phyloP scores from a whole-genome alignment of 2,888 invertebrate genomes.

The Lepidochrysops patricia region DNA sequence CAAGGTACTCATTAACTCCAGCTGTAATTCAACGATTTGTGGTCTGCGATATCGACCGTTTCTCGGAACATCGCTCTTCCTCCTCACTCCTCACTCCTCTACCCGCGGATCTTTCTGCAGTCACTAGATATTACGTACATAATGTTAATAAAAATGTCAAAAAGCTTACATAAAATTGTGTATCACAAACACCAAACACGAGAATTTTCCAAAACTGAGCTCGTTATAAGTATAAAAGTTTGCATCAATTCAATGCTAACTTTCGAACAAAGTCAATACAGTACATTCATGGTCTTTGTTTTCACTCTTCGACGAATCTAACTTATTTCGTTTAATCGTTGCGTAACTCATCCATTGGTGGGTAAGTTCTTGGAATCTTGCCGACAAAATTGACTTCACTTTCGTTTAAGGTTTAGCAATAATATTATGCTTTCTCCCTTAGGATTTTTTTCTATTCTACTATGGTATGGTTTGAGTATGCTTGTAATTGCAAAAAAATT shows the following conservation, averaged over 20 bases:
- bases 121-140: too few species aligned
- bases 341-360: background rate
- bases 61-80: conserved; percentile 24
- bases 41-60: conserved; percentile 20
- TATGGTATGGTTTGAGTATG: too few species aligned
- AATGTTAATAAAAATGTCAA: too few species aligned
- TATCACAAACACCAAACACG: too few species aligned
- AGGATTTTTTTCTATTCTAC: too few species aligned
- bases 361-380: background rate
- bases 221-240: too few species aligned
- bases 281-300: conserved; percentile 17
- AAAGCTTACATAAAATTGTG: too few species aligned
- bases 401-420: background rate
- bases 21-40: conserved; percentile 24
- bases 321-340: conserved; percentile 14
- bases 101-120: too few species aligned
- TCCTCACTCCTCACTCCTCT: background rate
- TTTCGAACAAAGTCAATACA: too few species aligned
- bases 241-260: too few species aligned
- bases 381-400: background rate
- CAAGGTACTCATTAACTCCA: conserved; percentile 24
- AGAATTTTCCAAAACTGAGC: too few species aligned
- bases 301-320: conserved; percentile 28
- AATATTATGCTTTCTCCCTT: too few species aligned
- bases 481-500: background rate